Conservation (phyloP, 2,113 vertebrate genomes). For the Cryptotis parvus region DNA sequence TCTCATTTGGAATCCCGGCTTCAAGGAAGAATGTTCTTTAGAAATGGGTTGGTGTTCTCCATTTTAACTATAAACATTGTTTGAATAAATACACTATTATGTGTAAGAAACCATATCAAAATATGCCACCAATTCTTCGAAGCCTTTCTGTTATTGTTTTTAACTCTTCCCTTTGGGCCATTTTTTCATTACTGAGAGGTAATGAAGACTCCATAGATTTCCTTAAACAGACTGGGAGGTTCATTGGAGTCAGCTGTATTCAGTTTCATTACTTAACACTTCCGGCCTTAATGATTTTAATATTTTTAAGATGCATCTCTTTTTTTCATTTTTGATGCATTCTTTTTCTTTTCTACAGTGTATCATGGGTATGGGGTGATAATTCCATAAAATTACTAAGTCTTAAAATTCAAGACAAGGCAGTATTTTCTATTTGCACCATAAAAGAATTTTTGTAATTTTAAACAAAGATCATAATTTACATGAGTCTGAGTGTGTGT, state of each 20-base stretch:
- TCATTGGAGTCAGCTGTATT: slow-evolving; percentile 76
- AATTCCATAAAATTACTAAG: slow-evolving; percentile 74
- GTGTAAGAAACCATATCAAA: slow-evolving; percentile 68
- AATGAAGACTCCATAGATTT: slow-evolving; percentile 76
- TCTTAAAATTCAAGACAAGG: slow-evolving; percentile 79
- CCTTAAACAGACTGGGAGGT: slow-evolving; percentile 76
- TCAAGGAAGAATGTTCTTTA: slow-evolving; percentile 59
- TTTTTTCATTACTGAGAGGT: slow-evolving; percentile 78
- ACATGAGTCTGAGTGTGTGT: slow-evolving; percentile 71
- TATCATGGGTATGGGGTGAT: slow-evolving; percentile 47
- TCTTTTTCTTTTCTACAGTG: slow-evolving; percentile 59
- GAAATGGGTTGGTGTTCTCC: slow-evolving; percentile 37
- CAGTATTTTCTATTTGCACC: slow-evolving; percentile 81
- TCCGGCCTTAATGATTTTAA: slow-evolving; percentile 77
- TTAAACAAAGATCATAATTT: slow-evolving; percentile 83
- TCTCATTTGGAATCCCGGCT: slow-evolving; percentile 47
- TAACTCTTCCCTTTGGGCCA: slow-evolving; percentile 71
- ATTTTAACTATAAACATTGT: slow-evolving; percentile 63
- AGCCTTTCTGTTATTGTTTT: slow-evolving; percentile 63
- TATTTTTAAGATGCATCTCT: slow-evolving; percentile 60
- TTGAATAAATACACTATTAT: slow-evolving; percentile 56
- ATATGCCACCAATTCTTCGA: slow-evolving; percentile 75
- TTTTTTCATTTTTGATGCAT: slow-evolving; percentile 67
- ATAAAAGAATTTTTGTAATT: slow-evolving; percentile 83
- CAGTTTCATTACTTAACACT: slow-evolving; percentile 78